Percentiles rank a stretch among this genome's conserved stretches.
These are phyloP conservation scores for Emydoidea blandingii DNA, from an alignment of 2,797 vertebrate genomes.

Conservation along the genomic window DNA sequence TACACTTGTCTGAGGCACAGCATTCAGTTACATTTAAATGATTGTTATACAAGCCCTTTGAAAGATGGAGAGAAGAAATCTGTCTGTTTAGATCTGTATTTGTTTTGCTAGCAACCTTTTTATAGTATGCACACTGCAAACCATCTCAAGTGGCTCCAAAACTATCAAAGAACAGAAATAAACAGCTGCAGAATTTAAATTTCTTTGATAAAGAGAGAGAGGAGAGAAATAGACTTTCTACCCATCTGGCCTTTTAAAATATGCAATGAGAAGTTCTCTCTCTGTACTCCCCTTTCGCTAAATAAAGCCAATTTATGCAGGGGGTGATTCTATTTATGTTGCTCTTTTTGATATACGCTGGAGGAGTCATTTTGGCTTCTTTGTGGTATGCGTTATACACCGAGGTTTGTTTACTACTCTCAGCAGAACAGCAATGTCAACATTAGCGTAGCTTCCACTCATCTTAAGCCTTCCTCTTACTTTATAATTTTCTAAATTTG, in stretches of 20 bases:
- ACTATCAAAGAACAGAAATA: background rate
- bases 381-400: background rate
- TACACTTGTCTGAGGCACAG: background rate
- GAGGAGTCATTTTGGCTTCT: background rate
- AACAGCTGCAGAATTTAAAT: background rate
- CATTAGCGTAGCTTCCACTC: background rate
- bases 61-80: background rate
- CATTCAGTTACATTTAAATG: background rate
- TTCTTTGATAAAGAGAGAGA: background rate
- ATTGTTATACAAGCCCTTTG: background rate
- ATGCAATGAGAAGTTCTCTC: background rate
- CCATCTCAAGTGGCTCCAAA: background rate
- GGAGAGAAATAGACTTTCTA: background rate
- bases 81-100: accelerated
- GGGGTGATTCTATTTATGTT: background rate
- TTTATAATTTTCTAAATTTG: background rate
- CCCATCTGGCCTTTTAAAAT: background rate
- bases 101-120: background rate
- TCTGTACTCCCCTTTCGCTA: background rate
- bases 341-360: background rate
- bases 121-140: background rate
- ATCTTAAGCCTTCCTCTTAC: background rate
- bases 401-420: background rate
- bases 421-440: background rate
- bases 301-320: background rate